Base-by-base conservation (phyloP, 2,888 invertebrate species). In the Agrochola lota region DNA sequence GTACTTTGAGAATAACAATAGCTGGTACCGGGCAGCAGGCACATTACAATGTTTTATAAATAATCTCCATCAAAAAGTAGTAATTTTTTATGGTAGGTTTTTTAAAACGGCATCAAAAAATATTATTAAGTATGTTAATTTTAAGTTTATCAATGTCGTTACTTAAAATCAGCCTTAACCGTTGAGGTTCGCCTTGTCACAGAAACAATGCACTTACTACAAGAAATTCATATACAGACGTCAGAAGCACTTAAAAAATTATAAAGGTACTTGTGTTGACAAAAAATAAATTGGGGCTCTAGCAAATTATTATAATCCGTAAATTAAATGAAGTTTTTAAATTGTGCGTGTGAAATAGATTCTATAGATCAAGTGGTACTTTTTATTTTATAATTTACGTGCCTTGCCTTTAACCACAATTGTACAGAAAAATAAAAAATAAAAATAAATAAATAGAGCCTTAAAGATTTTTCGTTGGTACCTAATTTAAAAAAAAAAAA, bases 171-270 rank as follows among this genome's bases (percentile, higher is more conserved):
- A 85, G 80, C 85, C 82, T 85, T 89, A 85, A 84, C 72, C 78
- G 72, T 81, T 80, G 75, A 84, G 74, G 89, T 87, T 91, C 59
- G 73, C 88, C 89, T 91, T 90, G 89, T 89, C 85, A 87, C 81
- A 82, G 81, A 87, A 87, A 90, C 84, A 88, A 87, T 83, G 80
- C 78, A 87, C 85, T 89, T 46, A 84, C 17, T 59, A 52, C 15
- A 43, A 74, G 43, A 83, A 73, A 70, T 49, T 49, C 52, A 77
- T 55, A 17, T 81, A 35, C 26, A 67, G 1, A 67, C n/a, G 17
- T 55, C 17, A 64, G 17, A 70, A n/a, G 30, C 77, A 52, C n/a
- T 49, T 68, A 43, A 8, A 43, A 43, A 52, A 62, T 52, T 30
- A 46, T 60, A 46, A 8, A 40, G 7, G 7, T 52, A 68, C 35